Conservation (phyloP, 2,888 invertebrate species). For the Boloria selene region DNA sequence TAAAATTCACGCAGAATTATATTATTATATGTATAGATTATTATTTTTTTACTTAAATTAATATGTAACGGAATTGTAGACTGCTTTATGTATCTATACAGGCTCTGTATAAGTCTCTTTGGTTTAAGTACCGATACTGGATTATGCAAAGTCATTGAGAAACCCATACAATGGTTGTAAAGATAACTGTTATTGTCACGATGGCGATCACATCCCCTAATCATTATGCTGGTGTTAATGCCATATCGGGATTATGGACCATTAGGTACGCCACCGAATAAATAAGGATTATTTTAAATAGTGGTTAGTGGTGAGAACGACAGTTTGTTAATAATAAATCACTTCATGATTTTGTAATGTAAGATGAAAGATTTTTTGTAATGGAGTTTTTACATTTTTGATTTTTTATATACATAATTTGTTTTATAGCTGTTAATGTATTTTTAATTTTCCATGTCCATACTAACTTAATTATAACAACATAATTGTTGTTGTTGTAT, state of each 20-base stretch:
- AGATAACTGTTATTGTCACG: conserved; percentile 25
- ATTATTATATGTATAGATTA: no score
- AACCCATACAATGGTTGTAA: conserved; percentile 26
- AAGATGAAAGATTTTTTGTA: no score
- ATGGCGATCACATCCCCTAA: conserved; percentile 54
- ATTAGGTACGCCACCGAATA: conserved; percentile 75
- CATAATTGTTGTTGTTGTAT: no score
- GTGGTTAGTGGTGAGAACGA: conserved; percentile 69
- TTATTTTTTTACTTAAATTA: no score
- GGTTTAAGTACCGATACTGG: conserved; percentile 2
- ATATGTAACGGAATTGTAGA: no score
- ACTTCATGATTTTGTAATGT: conserved; percentile 37
- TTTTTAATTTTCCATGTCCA: no score
- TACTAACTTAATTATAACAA: no score
- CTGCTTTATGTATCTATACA: no score
- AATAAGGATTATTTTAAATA: conserved; percentile 75
- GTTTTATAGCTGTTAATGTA: no score
- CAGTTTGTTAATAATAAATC: conserved; percentile 47
- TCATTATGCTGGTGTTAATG: conserved; percentile 71
- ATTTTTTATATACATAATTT: no score
- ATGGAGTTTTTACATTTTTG: no score
- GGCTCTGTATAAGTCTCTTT: neutral
- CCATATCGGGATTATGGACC: conserved; percentile 71
- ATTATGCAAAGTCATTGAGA: conserved; percentile 23
- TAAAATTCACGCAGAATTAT: no score